phyloP scores from a whole-genome alignment of 2,888 invertebrate species.

The Pollenia amentaria region DNA sequence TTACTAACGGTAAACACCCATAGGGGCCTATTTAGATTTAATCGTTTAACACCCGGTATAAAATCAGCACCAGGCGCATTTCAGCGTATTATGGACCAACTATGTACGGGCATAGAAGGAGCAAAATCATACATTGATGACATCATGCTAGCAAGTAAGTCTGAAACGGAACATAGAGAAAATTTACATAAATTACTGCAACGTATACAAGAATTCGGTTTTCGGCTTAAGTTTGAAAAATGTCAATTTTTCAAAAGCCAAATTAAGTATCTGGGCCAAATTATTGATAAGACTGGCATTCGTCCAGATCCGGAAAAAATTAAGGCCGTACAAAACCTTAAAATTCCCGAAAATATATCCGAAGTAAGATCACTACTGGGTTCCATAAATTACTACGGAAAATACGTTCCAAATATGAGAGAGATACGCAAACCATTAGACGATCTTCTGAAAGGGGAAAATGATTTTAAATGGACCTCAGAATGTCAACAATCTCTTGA shows the following conservation, averaged over 20 bases:
- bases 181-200: too few relatives aligned
- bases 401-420: constrained; percentile 57
- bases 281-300: neutral
- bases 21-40: constrained; percentile 62
- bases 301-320: constrained; percentile 53
- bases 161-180: too few relatives aligned
- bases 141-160: constrained; percentile 60
- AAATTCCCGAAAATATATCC: constrained; percentile 57
- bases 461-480: constrained; percentile 53
- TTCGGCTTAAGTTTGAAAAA: neutral
- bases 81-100: constrained; percentile 71
- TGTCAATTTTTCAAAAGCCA: constrained; percentile 15
- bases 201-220: neutral
- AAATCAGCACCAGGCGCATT: constrained; percentile 74
- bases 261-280: neutral
- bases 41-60: constrained; percentile 69
- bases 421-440: constrained; percentile 49
- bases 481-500: constrained; percentile 56
- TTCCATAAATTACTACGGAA: constrained; percentile 66
- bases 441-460: constrained; percentile 50
- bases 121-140: constrained; percentile 68
- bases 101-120: constrained; percentile 62
- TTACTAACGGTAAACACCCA: constrained; percentile 72
- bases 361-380: constrained; percentile 64
- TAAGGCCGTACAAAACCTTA: constrained; percentile 27